Conservation (phyloP, 2,888 invertebrate species). For the Eupithecia exiguata region DNA sequence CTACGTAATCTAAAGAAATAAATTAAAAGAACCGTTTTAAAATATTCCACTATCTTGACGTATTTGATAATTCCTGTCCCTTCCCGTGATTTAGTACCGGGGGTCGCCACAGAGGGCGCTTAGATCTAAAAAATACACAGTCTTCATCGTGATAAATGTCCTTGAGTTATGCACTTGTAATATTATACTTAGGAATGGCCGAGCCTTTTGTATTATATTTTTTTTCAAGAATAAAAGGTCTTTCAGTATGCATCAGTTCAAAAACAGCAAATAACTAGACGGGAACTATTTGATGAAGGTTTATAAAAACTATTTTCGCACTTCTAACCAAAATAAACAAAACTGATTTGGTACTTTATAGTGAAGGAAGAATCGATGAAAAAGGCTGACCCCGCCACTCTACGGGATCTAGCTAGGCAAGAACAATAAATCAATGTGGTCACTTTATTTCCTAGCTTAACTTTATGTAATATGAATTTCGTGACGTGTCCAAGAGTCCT, state of each 20-base stretch:
- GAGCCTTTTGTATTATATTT: constrained; percentile 6
- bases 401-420: too few relatives aligned
- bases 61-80: constrained; percentile 78
- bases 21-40: constrained; percentile 35
- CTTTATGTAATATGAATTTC: too few relatives aligned
- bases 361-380: too few relatives aligned
- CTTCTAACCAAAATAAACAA: background rate
- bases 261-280: background rate
- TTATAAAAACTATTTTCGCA: background rate
- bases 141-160: constrained; percentile 75
- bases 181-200: constrained; percentile 42
- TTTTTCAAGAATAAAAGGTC: background rate
- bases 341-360: background rate
- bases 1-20: background rate
- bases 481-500: too few relatives aligned
- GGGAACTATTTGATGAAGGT: background rate
- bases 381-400: too few relatives aligned
- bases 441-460: too few relatives aligned
- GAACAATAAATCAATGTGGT: too few relatives aligned
- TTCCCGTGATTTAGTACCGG: constrained; percentile 69
- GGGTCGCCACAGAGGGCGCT: constrained; percentile 64
- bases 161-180: constrained; percentile 44
- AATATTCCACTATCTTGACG: constrained; percentile 74
- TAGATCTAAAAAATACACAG: constrained; percentile 54
- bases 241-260: background rate